These are phyloP conservation scores for Drosophila neonasuta DNA, from an alignment of 2,888 invertebrate genomes.

Conservation along the genomic window DNA sequence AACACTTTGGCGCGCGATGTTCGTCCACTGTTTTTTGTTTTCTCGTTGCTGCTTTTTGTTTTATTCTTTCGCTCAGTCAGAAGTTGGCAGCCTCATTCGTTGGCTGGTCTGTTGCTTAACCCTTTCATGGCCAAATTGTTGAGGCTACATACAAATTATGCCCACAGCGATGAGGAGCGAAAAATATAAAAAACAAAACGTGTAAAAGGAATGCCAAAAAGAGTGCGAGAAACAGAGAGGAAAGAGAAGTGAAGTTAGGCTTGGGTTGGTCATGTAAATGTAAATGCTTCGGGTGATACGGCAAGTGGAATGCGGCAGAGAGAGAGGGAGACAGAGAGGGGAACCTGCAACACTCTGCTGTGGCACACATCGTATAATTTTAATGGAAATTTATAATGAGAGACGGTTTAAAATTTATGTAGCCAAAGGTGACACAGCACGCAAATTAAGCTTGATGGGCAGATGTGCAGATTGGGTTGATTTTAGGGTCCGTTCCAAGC, in stretches of 20 bases:
- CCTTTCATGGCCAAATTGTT: slow-evolving; percentile 72
- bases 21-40: slow-evolving; percentile 31
- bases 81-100: slow-evolving; percentile 50
- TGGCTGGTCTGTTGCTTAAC: slow-evolving; percentile 55
- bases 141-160: slow-evolving; percentile 75
- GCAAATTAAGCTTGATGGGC: slow-evolving; percentile 52
- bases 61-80: slow-evolving; percentile 4
- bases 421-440: slow-evolving; percentile 70
- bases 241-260: not conserved
- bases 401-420: slow-evolving; percentile 68
- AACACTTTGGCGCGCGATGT: slow-evolving; percentile 56
- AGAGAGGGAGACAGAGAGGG: not conserved
- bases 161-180: slow-evolving; percentile 59
- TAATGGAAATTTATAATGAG: slow-evolving; percentile 78
- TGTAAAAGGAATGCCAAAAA: slow-evolving; percentile 34
- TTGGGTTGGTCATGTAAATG: slow-evolving; percentile 41
- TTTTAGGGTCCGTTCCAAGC: slow-evolving; percentile 1
- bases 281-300: slow-evolving; percentile 28
- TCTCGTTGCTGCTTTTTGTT: slow-evolving; percentile 3
- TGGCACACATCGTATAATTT: slow-evolving; percentile 67
- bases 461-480: slow-evolving; percentile 19
- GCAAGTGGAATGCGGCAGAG: not conserved
- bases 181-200: slow-evolving; percentile 37
- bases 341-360: slow-evolving; percentile 26
- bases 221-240: slow-evolving; percentile 1